These are phyloP conservation scores for Drosophila eugracilis DNA, from an alignment of 1,140 invertebrate species.

Conservation along the genomic window DNA sequence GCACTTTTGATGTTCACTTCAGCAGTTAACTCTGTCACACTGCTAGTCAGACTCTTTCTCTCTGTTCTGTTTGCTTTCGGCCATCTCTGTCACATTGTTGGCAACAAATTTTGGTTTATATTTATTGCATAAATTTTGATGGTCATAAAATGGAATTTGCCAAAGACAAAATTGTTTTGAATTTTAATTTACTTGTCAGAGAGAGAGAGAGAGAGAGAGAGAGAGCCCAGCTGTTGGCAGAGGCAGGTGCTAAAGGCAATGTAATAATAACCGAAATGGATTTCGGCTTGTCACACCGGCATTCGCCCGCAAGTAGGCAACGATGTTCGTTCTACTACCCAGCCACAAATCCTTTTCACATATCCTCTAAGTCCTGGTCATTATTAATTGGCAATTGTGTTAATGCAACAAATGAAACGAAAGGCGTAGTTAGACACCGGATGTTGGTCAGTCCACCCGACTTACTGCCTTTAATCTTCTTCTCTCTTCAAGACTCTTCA, in stretches of 20 bases:
- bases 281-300: slow-evolving; percentile 46
- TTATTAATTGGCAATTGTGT: slow-evolving; percentile 69
- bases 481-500: neutral
- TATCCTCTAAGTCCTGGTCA: slow-evolving; percentile 17
- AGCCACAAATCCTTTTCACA: slow-evolving; percentile 15
- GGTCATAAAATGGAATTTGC: slow-evolving; percentile 76
- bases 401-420: slow-evolving; percentile 40
- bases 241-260: slow-evolving; percentile 38
- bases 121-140: slow-evolving; percentile 81
- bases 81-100: slow-evolving; percentile 65
- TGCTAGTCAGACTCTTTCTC: slow-evolving; percentile 6
- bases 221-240: slow-evolving; percentile 17
- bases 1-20: slow-evolving; percentile 30
- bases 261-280: slow-evolving; percentile 49
- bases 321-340: slow-evolving; percentile 14
- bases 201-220: slow-evolving; percentile 21
- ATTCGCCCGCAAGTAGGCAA: slow-evolving; percentile 43
- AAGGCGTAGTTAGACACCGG: neutral
- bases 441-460: too few species aligned
- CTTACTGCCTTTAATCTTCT: slow-evolving; percentile 17
- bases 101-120: slow-evolving; percentile 80
- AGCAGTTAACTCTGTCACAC: slow-evolving; percentile 24
- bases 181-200: slow-evolving; percentile 78
- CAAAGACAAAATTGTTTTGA: slow-evolving; percentile 76
- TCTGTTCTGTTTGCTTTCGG: slow-evolving; percentile 1